Base-by-base conservation (phyloP, 2,113 vertebrate genomes). In the Apteryx mantelli region DNA sequence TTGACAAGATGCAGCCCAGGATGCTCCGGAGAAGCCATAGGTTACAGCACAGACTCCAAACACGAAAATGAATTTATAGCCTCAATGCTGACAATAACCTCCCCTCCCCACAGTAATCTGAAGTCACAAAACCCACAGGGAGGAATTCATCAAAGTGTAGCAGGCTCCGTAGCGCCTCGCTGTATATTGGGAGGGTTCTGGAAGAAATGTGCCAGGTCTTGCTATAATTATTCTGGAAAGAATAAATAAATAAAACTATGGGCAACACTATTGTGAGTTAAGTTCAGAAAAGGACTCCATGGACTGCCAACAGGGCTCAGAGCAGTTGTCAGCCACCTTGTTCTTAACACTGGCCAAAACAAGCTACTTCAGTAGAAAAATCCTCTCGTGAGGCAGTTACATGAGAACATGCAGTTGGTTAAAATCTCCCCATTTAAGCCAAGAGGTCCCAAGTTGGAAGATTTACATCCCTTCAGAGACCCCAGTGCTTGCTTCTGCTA, bases 321-420 rank as follows among this genome's bases (percentile, higher is more conserved):
- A 82, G 38, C 28, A 60, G 17, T 4, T 3, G 26, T 32, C 75
- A 60, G 16, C 5, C 28, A n/a, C 13, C 7, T 36, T 24, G 4
- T 21, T 36, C 74, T 82, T 36, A 44, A 5, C 19, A 2, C 7
- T 36, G 25, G 26, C 25, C 53, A 15, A 65, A 91, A 21, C 1
- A 2, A 3, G 12, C 17, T 30, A 6, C 22, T 73, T 70, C 8
- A 55, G 46, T 6, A 5, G 7, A 65, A 80, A n/a, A 69, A 28
- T 13, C 7, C 14, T 53, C 38, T 61, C 2, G 0, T 13, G 32
- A 60, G 24, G 9, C 3, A 9, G 9, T 9, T 52, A 44, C 15
- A 48, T 0, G 1, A 36, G n/a, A 61, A 24, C 22, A 19, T 1
- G 2, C 0, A 0, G 9, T 17, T 17, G 80, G 11, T 28, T 42